Evolutionary conservation across 1,140 invertebrate species (phyloP).

Genomic region (Metopolophium dirhodum): DNA sequence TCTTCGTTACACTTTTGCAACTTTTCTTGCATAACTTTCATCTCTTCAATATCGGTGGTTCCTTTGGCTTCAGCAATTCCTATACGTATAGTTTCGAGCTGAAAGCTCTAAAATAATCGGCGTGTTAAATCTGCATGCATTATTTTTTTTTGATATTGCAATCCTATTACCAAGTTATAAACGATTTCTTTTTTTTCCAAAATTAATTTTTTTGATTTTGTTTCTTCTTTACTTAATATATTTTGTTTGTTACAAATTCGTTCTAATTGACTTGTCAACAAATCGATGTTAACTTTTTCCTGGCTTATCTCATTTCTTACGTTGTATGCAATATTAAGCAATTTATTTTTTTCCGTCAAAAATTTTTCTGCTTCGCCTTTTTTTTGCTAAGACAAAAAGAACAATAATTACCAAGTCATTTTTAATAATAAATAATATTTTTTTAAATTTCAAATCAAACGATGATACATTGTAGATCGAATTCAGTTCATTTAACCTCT

Average conservation of each 20-base stretch:
- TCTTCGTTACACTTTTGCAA: background rate
- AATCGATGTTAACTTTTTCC: conserved; percentile 16
- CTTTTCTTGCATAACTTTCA: conserved; percentile 17
- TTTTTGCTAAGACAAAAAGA: conserved; percentile 40
- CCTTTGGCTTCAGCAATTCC: conserved; percentile 23
- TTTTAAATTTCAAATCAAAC: background rate
- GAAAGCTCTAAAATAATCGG: conserved; percentile 41
- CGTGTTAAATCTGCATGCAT: background rate
- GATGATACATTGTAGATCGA: background rate
- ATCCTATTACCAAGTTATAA: conserved; percentile 39
- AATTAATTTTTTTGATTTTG: conserved; percentile 23
- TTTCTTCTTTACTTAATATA: background rate
- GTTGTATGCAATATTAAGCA: background rate
- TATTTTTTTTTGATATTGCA: background rate
- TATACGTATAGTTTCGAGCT: conserved; percentile 19
- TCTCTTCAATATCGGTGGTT: background rate
- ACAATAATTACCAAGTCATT: background rate
- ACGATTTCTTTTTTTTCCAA: conserved; percentile 30
- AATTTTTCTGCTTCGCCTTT: background rate
- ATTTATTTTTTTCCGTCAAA: conserved; percentile 2
- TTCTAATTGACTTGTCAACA: conserved; percentile 24
- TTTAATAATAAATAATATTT: background rate
- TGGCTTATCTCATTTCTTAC: conserved; percentile 18
- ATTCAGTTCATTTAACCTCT: conserved; percentile 32
- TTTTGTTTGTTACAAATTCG: background rate